Evolutionary conservation across 2,113 vertebrate species (phyloP).

Genomic region (Rallus limicola): DNA sequence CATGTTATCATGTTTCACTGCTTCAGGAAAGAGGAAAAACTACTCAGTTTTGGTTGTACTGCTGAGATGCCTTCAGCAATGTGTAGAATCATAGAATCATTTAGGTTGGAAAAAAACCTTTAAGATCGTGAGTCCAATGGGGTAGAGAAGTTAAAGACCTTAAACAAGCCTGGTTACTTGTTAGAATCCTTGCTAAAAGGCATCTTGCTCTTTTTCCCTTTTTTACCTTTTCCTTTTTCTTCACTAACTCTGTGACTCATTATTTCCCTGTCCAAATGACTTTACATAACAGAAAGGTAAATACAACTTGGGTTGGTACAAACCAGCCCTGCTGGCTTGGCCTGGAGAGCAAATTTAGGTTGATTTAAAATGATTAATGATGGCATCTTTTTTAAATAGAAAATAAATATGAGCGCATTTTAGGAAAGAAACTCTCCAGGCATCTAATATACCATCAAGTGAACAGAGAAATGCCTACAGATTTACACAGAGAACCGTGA

Average conservation of each 20-base stretch:
- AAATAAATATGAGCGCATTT: neutral
- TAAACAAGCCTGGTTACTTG: neutral
- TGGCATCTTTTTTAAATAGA: fast-evolving
- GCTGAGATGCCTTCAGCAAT: neutral
- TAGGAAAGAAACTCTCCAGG: neutral
- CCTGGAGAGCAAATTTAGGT: neutral
- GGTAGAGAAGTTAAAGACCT: neutral
- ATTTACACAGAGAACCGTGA: neutral
- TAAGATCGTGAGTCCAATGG: neutral
- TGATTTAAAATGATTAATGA: neutral
- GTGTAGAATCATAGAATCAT: too few relatives aligned
- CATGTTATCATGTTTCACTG: neutral
- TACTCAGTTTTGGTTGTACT: neutral
- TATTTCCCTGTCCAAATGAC: neutral
- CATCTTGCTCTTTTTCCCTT: neutral
- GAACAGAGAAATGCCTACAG: neutral
- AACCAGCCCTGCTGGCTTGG: neutral
- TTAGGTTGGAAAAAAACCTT: too few relatives aligned
- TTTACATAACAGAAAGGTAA: neutral
- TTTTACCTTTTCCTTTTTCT: neutral
- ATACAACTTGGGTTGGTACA: neutral
- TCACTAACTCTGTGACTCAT: neutral
- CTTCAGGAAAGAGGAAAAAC: neutral
- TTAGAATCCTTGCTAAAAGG: neutral
- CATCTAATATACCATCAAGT: neutral